Percentiles rank a stretch among this genome's conserved stretches.
These are phyloP conservation scores for Embidobia sp. DNA, from an alignment of 2,888 invertebrate genomes.

Conservation along the genomic window DNA sequence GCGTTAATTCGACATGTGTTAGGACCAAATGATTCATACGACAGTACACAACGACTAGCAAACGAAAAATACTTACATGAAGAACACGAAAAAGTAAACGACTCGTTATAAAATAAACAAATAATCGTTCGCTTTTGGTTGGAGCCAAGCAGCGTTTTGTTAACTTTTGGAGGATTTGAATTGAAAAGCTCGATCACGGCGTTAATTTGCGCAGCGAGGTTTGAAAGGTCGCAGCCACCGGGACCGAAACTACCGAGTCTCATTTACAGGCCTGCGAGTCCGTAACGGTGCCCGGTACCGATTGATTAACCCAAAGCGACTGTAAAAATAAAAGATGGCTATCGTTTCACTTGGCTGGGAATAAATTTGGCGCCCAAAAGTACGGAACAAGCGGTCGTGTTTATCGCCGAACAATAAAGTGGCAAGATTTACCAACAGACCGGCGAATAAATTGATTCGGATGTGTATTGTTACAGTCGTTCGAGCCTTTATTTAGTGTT, in stretches of 20 bases:
- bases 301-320: slow-evolving; percentile 42
- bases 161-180: too few relatives aligned
- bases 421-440: slow-evolving; percentile 39
- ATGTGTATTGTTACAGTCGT: slow-evolving; percentile 48
- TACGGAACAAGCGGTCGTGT: slow-evolving; percentile 22
- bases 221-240: too few relatives aligned
- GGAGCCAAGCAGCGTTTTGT: too few relatives aligned
- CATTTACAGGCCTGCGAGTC: slow-evolving; percentile 13
- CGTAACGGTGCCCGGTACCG: slow-evolving; percentile 36
- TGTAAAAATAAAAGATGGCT: slow-evolving; percentile 35
- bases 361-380: slow-evolving; percentile 51
- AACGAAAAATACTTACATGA: too few relatives aligned
- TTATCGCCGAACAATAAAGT: slow-evolving; percentile 56
- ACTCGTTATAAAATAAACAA: too few relatives aligned
- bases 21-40: too few relatives aligned
- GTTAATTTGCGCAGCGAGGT: too few relatives aligned
- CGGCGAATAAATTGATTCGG: slow-evolving; percentile 40
- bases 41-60: too few relatives aligned
- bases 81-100: too few relatives aligned
- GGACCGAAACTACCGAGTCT: slow-evolving; percentile 18
- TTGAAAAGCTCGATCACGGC: too few relatives aligned
- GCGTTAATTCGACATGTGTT: too few relatives aligned
- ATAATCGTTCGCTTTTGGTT: too few relatives aligned
- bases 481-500: slow-evolving; percentile 41
- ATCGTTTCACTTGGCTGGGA: slow-evolving; percentile 26